phyloP scores from a whole-genome alignment of 2,888 invertebrate genomes.

The Idaea straminata region DNA sequence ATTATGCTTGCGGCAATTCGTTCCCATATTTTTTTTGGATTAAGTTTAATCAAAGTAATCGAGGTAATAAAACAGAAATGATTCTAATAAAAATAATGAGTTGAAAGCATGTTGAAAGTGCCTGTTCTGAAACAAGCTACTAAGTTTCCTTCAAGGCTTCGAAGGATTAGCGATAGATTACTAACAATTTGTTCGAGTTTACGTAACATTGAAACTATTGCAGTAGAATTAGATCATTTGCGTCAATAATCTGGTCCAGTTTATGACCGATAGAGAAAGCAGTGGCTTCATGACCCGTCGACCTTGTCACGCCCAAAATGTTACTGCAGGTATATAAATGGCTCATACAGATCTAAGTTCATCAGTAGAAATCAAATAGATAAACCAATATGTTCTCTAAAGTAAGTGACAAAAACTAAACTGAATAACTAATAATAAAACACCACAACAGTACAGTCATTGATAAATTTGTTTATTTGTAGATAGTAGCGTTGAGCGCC shows the following conservation, averaged over 20 bases:
- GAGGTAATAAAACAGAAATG: too few relatives aligned
- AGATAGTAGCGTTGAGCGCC: constrained; percentile 61
- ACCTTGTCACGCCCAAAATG: constrained; percentile 57
- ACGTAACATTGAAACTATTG: background rate
- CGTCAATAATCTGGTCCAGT: constrained; percentile 1
- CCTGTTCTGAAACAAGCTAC: background rate
- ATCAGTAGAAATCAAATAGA: constrained; percentile 41
- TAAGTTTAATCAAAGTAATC: too few relatives aligned
- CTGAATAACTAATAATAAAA: background rate
- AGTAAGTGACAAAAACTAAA: constrained; percentile 46
- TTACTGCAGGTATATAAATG: constrained; percentile 50
- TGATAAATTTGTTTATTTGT: constrained; percentile 24
- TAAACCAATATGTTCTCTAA: constrained; percentile 61
- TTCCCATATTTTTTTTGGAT: too few relatives aligned
- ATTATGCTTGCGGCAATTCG: too few relatives aligned
- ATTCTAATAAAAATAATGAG: too few relatives aligned
- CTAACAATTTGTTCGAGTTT: background rate
- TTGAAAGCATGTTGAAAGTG: background rate
- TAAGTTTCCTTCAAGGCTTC: background rate
- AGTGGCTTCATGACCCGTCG: constrained; percentile 43
- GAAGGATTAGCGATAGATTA: background rate
- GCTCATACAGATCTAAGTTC: constrained; percentile 46
- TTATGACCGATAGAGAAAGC: constrained; percentile 8
- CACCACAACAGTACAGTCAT: background rate
- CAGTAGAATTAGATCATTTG: background rate